Evolutionary conservation across 2,888 invertebrate genomes (phyloP), one percentile per base, ranked within the genome.

Genomic region (Drosophila lutescens): DNA sequence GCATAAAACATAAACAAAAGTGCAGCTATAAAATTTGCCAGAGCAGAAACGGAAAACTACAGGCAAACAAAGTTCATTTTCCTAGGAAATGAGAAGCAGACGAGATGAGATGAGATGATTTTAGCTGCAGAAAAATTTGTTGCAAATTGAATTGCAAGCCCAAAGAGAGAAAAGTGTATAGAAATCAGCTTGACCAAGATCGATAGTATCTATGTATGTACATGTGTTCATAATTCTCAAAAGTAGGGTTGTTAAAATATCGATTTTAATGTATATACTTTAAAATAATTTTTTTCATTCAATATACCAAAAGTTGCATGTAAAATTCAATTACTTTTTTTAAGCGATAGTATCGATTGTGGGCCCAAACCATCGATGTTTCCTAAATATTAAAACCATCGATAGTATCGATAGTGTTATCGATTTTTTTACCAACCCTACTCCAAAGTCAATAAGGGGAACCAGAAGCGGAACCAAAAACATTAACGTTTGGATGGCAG

Each of bases 1-100:
- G 71, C 85, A 82, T 73, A 76, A 76, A 85, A 80, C 67, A 79
- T 76, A 80, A 80, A 86, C 83, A 83, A 77, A 63, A 77, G 56
- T 62, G 60, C 56, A 65, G 66, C 63, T 61, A 69, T 80, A 62
- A 78, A 72, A 66, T 47, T 40, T 36, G 47, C 49, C 43, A 57
- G 46, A 60, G 50, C 55, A 9, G 4, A n/a, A n/a, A 46, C 44
- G 15, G 34, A 57, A 60, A 57, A 53, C 55, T 44, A 71, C 34
- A 50, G 10, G 30, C 46, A 59, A 60, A 49, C 65, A 60, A 73
- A 66, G 47, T 47, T 69, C 30, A 32, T 53, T 69, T 69, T 36
- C 68, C 36, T 40, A 36, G 50, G 34, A 69, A 57, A 46, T 43
- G 32, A 13, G 58, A 54, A 40, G 13, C 53, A 26, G 46, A 12